Evolutionary conservation across 2,888 invertebrate genomes (phyloP), one percentile per base, ranked within the genome.

Genomic region (Protodeltote pygarga): DNA sequence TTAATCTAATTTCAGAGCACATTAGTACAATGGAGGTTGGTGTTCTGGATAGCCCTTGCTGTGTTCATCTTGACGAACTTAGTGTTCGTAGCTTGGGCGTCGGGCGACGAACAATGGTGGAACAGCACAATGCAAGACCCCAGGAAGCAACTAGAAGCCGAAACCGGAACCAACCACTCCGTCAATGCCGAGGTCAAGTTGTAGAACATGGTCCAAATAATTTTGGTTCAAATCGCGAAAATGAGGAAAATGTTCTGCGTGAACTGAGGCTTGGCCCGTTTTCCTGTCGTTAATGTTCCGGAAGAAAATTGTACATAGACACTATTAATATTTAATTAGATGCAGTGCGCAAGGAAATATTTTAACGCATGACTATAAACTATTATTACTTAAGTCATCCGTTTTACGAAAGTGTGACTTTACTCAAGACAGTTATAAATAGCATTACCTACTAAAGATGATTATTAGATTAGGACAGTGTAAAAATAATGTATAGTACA

Each of bases 21-120:
- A 1, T 71, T 95, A 15, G 79, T 85, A 0, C 94, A 96, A 87
- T 97, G 97, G 97, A 92, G 95, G 15, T 73, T 93, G 1, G 97
- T 97, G 0, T 97, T 97, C 83, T 96, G 97, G 95, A 95, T 97
- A 65, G 94, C 96, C 3, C 91, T 96, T 13, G 94, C 83, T 0
- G 94, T 97, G 1, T 95, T 97, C 73, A 81, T 94, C n/a, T 70
- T 94, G 0, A 95, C 96, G 0, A 96, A 96, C 77, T 52, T 95
- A 1, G 89, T 96, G 5, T 97, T 95, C 79, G 88, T 95, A 1
- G 73, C 95, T 5, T 96, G 94, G 88, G 96, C 95, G 0, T 95
- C 95, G 6, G 97, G 95, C 0, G 95, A 97, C 37, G 93, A 95
- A 19, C 96, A 97, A 67, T 93, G 94, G 73, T 97, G 96, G 96